These are phyloP conservation scores for Argyra leucocephala DNA, from an alignment of 2,888 invertebrate genomes.

Conservation along the genomic window DNA sequence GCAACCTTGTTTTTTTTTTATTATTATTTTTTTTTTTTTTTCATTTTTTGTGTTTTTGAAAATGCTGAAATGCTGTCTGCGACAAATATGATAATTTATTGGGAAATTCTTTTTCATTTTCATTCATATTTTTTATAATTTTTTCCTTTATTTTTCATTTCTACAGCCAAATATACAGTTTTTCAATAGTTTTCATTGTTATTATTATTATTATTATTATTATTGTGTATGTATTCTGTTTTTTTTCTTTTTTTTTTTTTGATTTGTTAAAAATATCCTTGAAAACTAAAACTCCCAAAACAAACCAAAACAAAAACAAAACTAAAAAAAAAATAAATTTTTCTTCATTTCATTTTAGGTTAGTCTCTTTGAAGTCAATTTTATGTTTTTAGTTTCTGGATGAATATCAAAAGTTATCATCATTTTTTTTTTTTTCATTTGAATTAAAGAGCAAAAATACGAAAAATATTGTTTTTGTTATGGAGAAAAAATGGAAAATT, in stretches of 20 bases:
- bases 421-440: no score
- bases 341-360: no score
- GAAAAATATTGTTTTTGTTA: no score
- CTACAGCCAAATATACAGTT: not conserved
- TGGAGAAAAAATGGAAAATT: no score
- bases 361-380: no score
- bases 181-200: not conserved
- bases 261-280: not conserved
- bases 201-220: not conserved
- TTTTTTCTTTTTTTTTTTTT: no score
- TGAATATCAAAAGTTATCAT: not conserved
- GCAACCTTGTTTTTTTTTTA: not conserved
- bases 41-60: no score
- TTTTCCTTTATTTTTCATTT: not conserved
- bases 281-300: no score
- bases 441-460: no score
- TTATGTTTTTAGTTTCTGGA: not conserved
- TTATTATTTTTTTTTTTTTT: not conserved
- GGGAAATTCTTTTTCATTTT: slow-evolving; percentile 1
- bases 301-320: no score
- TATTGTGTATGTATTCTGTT: no score
- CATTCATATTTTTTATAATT: not conserved
- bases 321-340: no score
- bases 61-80: not conserved
- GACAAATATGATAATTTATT: slow-evolving; percentile 6